Percentiles rank a stretch among this genome's conserved stretches.
These are phyloP conservation scores for Patella caerulea DNA, from an alignment of 2,888 invertebrate genomes.

Conservation along the genomic window DNA sequence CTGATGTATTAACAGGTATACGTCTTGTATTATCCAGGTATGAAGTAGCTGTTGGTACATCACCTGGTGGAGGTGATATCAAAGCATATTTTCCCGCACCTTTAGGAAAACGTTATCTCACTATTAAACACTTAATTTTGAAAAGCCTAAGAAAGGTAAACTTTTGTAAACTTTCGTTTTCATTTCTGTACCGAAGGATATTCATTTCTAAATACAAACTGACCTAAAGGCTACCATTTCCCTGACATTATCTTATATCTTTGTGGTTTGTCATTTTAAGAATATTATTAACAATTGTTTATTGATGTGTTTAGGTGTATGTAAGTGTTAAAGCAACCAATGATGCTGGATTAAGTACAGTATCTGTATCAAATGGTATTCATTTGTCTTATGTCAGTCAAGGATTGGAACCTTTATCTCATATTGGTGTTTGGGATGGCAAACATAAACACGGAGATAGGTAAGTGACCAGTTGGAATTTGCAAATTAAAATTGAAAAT, in stretches of 20 bases:
- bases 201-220: no score
- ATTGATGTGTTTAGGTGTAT: slow-evolving; percentile 44
- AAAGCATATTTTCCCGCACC: slow-evolving; percentile 34
- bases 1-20: no score
- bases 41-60: slow-evolving; percentile 45
- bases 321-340: slow-evolving; percentile 54
- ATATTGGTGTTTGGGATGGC: slow-evolving; percentile 45
- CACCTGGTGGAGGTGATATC: slow-evolving; percentile 47
- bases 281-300: no score
- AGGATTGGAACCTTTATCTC: slow-evolving; percentile 44
- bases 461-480: slow-evolving; percentile 35
- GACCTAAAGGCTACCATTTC: no score
- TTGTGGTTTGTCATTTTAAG: no score
- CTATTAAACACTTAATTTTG: slow-evolving; percentile 37
- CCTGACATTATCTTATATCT: no score
- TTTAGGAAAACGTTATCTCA: slow-evolving; percentile 27
- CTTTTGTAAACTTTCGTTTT: no score
- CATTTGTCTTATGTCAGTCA: slow-evolving; percentile 57
- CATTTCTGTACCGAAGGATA: no score
- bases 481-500: no score
- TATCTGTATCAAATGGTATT: slow-evolving; percentile 54
- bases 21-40: slow-evolving; percentile 29
- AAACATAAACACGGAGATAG: slow-evolving; percentile 43
- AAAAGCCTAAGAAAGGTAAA: slow-evolving; percentile 39
- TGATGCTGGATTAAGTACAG: slow-evolving; percentile 52